These are phyloP conservation scores for Aegotheles bennettii DNA, from an alignment of 2,113 vertebrate genomes.

Conservation along the genomic window DNA sequence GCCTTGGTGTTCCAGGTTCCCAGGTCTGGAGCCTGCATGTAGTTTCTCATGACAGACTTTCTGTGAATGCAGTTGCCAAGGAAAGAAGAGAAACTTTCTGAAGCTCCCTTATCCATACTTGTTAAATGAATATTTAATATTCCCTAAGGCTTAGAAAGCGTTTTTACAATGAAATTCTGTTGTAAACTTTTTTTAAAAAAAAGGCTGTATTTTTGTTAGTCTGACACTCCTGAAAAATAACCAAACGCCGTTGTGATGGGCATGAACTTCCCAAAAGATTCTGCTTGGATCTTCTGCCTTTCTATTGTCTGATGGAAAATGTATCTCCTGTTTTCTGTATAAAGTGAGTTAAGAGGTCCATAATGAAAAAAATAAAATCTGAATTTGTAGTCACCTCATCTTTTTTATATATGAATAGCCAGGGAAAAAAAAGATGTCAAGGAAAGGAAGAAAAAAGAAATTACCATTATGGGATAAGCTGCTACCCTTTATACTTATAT, in stretches of 20 bases:
- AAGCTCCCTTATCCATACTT: not conserved
- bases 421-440: not conserved
- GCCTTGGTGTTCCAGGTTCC: not conserved
- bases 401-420: not conserved
- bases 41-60: not conserved
- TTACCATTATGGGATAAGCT: not conserved
- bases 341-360: not conserved
- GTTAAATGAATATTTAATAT: not conserved
- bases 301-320: not conserved
- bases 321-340: not conserved
- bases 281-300: not conserved
- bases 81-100: not conserved
- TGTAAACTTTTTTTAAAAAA: not conserved
- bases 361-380: not conserved
- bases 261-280: not conserved
- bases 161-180: not conserved
- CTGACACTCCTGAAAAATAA: not conserved
- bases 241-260: not conserved
- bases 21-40: not conserved
- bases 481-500: not conserved
- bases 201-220: not conserved
- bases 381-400: not conserved
- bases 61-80: not conserved
- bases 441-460: not conserved
- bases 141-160: not conserved